Base-by-base conservation (phyloP, 2,888 invertebrate species). In the Apantesis nais region DNA sequence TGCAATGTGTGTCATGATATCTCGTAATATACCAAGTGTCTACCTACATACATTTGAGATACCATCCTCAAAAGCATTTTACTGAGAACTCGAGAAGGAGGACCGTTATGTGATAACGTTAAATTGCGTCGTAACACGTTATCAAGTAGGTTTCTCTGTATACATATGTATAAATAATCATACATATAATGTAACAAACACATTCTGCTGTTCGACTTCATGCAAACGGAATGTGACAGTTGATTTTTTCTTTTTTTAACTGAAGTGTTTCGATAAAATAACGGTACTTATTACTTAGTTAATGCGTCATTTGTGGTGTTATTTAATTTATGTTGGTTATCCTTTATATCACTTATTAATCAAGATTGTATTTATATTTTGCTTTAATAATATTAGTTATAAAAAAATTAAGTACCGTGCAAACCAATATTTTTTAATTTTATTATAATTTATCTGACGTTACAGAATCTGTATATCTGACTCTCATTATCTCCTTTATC, bases 241-340 rank as follows among this genome's bases (percentile, higher is more conserved):
- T 79, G 74, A 81, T 82, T 70, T 62, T 74, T 73, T 69, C 71
- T 73, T 82, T 80, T 73, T 74, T 70, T 72, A 78, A 7, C 70
- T 72, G 34, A 34, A 5, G 66, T 66, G 62, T 68, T 55, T 52
- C 39, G 29, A 39, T 66, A 55, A 58, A 74, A 75, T 71, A 73
- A 52, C 60, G 41, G 52, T 37, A 70, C 75, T 80, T 78, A 69
- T 71, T 65, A 62, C 19, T 48, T 72, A 79, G 78, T 65, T 58
- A 25, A 64, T 68, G 62, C 67, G 48, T 12, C 66, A 61, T 52
- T 58, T 37, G 55, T 61, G 70, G 48, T 70, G 74, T 72, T 67
- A 69, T 70, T 31, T n/a, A 52, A 52, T 52, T 48, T 22, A 48
- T 52, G n/a, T 52, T 11, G 19, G 48, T 48, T 14, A 14, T 14